Evolutionary conservation across 2,797 vertebrate species (phyloP).

Genomic region (Schizopygopsis pylzovi): DNA sequence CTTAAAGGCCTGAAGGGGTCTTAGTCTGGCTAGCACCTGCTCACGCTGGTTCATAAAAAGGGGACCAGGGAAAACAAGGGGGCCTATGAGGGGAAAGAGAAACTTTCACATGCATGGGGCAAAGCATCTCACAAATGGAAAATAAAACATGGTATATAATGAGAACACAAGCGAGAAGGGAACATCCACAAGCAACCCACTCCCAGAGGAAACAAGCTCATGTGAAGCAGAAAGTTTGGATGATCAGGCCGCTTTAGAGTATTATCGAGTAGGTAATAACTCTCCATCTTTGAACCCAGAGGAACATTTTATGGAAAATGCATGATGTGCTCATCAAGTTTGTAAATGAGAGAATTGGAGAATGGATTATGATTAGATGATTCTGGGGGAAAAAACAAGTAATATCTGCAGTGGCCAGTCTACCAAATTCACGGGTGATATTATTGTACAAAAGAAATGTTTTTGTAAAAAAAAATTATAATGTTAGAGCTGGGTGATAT

Average conservation of each 20-base stretch:
- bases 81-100: conserved; percentile 97
- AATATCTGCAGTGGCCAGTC: background rate
- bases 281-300: background rate
- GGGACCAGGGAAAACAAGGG: conserved; percentile 98
- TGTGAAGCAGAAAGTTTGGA: conserved; percentile 1
- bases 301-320: background rate
- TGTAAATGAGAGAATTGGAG: background rate
- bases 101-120: conserved; percentile 98
- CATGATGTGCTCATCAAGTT: background rate
- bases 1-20: conserved; percentile 99
- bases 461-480: no score
- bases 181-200: conserved; percentile 70
- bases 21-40: conserved; percentile 99
- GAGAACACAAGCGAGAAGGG: conserved; percentile 60
- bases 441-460: background rate
- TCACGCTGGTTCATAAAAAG: conserved; percentile 99
- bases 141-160: conserved; percentile 74
- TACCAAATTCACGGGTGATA: background rate
- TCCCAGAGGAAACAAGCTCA: conserved; percentile 64
- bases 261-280: background rate
- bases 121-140: conserved; percentile 90
- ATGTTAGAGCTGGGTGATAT: background rate
- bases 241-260: background rate
- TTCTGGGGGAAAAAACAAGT: background rate
- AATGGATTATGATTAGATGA: conserved; percentile 11